Conservation (phyloP, 2,797 vertebrate genomes). For the Otus scops region DNA sequence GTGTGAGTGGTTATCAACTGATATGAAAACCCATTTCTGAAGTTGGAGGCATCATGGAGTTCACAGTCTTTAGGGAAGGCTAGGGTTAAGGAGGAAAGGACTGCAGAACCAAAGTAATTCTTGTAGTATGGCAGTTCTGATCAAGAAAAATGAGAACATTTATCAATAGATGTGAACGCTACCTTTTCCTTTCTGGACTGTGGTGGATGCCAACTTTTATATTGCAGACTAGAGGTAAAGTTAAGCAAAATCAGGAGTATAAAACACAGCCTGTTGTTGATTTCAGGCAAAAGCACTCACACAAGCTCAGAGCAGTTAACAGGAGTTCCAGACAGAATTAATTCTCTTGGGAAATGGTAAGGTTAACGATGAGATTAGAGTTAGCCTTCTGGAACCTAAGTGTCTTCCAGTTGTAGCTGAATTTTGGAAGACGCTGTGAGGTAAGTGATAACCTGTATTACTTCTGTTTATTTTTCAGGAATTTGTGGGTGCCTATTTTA, state of each 20-base stretch:
- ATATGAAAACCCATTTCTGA: not conserved
- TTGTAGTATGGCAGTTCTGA: not conserved
- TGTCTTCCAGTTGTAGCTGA: not conserved
- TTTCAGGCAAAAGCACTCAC: not conserved
- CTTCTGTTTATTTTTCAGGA: not conserved
- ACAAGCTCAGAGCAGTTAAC: not conserved
- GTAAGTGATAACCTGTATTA: not conserved
- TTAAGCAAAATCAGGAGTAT: not conserved
- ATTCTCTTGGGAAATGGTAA: not conserved
- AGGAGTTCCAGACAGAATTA: not conserved
- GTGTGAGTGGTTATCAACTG: not conserved
- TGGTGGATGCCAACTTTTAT: not conserved
- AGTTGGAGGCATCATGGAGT: not conserved
- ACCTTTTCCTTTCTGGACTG: not conserved
- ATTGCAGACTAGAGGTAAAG: not conserved
- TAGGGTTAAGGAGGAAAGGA: not conserved
- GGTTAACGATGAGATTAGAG: not conserved
- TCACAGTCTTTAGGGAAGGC: not conserved
- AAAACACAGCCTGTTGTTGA: not conserved
- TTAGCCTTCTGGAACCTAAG: not conserved
- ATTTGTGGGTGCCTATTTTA: not conserved
- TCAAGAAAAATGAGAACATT: not conserved
- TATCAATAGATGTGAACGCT: not conserved
- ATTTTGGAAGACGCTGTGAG: not conserved
- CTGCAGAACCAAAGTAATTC: not conserved